phyloP scores from a whole-genome alignment of 2,113 vertebrate species.

The Aldabrachelys gigantea region DNA sequence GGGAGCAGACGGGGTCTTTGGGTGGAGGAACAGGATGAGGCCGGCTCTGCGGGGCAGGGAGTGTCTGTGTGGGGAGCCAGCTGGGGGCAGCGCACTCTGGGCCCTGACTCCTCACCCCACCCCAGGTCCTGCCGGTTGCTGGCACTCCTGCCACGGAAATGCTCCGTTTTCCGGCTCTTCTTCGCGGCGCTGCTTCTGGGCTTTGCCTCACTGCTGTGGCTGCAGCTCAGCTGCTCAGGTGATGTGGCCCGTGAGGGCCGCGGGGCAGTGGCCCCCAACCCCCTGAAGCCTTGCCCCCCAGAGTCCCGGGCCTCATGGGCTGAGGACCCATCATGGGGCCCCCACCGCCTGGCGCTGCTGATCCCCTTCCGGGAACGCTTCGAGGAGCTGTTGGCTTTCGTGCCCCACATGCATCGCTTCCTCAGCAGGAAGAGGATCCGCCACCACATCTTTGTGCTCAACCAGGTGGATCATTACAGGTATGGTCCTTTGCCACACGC shows the following conservation, averaged over 20 bases:
- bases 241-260: conserved; percentile 67
- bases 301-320: conserved; percentile 57
- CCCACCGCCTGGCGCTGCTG: conserved; percentile 91
- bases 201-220: conserved; percentile 90
- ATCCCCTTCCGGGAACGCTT: conserved; percentile 96
- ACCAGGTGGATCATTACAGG: conserved; percentile 97
- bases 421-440: conserved; percentile 91
- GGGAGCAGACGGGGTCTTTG: not conserved
- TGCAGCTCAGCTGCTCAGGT: conserved; percentile 92
- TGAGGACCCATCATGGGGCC: conserved; percentile 88
- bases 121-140: conserved; percentile 68
- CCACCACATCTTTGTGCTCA: conserved; percentile 92
- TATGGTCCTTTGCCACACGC: conserved; percentile 52
- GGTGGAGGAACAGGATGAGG: too few species aligned
- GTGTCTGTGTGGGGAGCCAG: too few species aligned
- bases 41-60: not conserved
- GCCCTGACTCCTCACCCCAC: not conserved
- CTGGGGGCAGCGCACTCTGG: rapidly evolving
- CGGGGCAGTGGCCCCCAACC: conserved; percentile 20
- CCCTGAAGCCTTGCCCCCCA: conserved; percentile 77
- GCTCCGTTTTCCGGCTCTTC: conserved; percentile 79
- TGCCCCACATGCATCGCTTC: conserved; percentile 93
- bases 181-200: conserved; percentile 86
- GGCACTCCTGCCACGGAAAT: conserved; percentile 70
- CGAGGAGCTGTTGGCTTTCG: conserved; percentile 93